Evolutionary conservation across 2,888 invertebrate species (phyloP), one percentile per base, ranked within the genome.

Genomic region (Diplolepis rosae): DNA sequence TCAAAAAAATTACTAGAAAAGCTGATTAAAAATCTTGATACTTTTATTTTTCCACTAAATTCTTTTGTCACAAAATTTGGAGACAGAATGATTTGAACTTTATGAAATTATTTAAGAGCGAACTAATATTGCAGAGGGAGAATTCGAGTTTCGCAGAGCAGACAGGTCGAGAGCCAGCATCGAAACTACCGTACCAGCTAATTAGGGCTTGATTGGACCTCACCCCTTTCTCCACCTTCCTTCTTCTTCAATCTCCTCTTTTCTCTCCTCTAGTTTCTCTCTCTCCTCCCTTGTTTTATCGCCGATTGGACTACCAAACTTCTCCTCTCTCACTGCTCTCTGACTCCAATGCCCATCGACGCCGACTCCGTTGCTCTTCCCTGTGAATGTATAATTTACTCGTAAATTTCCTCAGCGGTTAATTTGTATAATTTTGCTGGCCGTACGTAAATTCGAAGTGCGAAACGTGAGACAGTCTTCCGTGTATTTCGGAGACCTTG

Each of bases 141-240:
- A 39, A 54, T 54, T 54, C 54, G 32, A 54, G 32, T 54, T 32
- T 54, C 54, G 15, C 30, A 32, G 54, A 54, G 24, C 39, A 61
- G 61, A 56, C 56, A 32, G 39, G 61, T 61, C 18, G 35, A 13
- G 39, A 50, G 69, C 65, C 68, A 42, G 61, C 61, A 68, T 56
- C 71, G 32, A 74, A 69, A 71, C 71, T 56, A 54, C 66, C 75
- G 74, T 76, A 74, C 79, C 76, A 79, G 79, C 82, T 87, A 87
- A 87, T 87, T 87, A 86, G 81, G 80, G 79, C 83, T 83, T 79
- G 85, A 87, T 86, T 85, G 83, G 80, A 80, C 77, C 76, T 79
- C 79, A 68, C 76, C 77, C 78, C 70, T 74, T 68, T 72, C 54
- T 65, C 73, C 76, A 72, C 70, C 73, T 66, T 50, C 65, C 27